Conservation (phyloP, 2,888 invertebrate genomes). For the Hermaeophaga mercurialis region DNA sequence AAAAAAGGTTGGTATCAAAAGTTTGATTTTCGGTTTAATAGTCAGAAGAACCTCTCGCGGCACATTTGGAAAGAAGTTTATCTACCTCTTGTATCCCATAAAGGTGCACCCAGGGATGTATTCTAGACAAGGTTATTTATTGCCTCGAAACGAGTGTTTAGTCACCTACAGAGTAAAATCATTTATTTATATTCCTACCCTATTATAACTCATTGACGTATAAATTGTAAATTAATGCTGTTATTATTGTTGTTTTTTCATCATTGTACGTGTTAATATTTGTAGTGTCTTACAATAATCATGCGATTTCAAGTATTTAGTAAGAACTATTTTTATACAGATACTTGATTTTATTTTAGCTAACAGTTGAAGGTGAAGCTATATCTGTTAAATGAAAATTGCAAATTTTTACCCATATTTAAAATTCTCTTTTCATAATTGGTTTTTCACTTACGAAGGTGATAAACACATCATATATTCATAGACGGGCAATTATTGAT, state of each 20-base stretch:
- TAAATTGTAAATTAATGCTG: conserved; percentile 23
- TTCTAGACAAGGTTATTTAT: conserved; percentile 28
- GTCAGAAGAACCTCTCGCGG: conserved; percentile 14
- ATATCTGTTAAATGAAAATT: conserved; percentile 4
- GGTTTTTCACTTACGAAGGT: background rate
- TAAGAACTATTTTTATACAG: too few relatives aligned
- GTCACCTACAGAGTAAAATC: conserved; percentile 27
- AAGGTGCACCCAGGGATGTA: conserved; percentile 27
- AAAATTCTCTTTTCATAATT: conserved; percentile 3
- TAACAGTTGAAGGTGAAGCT: background rate
- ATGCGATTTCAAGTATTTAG: too few relatives aligned
- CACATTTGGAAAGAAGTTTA: conserved; percentile 23
- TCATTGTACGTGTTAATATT: conserved; percentile 4
- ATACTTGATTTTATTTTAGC: background rate
- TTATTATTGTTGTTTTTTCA: conserved; percentile 14
- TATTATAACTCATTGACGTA: conserved; percentile 28
- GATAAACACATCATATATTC: conserved; percentile 8
- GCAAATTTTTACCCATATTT: background rate
- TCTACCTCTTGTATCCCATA: conserved; percentile 26
- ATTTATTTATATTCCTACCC: conserved; percentile 28
- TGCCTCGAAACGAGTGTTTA: conserved; percentile 25
- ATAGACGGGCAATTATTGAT: conserved; percentile 6
- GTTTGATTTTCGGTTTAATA: conserved; percentile 8
- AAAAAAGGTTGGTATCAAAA: too few relatives aligned
- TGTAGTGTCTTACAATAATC: background rate